Percentiles rank a stretch among this genome's conserved stretches.
These are phyloP conservation scores for Polypterus senegalus DNA, from an alignment of 2,113 vertebrate species.

Conservation along the genomic window DNA sequence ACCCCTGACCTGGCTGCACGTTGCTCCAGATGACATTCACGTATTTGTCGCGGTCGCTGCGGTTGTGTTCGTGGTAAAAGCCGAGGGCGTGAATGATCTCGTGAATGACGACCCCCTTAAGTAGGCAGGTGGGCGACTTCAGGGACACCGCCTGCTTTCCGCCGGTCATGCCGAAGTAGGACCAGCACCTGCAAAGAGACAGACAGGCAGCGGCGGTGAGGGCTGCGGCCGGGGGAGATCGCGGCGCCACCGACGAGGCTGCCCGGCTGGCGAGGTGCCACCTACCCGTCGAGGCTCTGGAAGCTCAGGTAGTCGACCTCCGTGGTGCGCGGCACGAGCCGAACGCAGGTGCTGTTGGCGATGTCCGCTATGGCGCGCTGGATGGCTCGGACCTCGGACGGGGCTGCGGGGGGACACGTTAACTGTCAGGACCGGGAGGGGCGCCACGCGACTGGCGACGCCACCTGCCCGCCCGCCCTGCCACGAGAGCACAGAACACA, in stretches of 20 bases:
- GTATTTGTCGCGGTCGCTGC: constrained; percentile 32
- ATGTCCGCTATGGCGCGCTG: constrained; percentile 13
- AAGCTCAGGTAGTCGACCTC: constrained; percentile 24
- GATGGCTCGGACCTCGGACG: constrained; percentile 6
- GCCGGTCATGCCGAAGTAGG: constrained; percentile 21
- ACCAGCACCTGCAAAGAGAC: constrained; percentile 26
- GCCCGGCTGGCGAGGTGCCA: not conserved
- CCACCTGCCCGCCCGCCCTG: not conserved
- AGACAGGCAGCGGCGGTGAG: not conserved
- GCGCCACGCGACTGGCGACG: not conserved
- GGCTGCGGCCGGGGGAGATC: not conserved
- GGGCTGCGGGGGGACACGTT: constrained; percentile 7
- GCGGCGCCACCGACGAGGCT: not conserved
- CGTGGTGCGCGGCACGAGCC: constrained; percentile 1
- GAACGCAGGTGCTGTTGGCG: constrained; percentile 29
- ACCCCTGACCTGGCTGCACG: constrained; percentile 16
- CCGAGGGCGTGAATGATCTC: constrained; percentile 39
- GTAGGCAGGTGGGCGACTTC: constrained; percentile 25
- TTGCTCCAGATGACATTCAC: constrained; percentile 34
- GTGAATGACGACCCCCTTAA: constrained; percentile 28
- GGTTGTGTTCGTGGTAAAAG: constrained; percentile 46
- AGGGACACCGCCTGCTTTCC: constrained; percentile 34
- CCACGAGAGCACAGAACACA: too few relatives aligned
- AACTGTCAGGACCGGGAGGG: not conserved
- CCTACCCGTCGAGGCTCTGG: constrained; percentile 30